Conservation (phyloP, 2,113 vertebrate genomes). For the Gymnorhina tibicen region DNA sequence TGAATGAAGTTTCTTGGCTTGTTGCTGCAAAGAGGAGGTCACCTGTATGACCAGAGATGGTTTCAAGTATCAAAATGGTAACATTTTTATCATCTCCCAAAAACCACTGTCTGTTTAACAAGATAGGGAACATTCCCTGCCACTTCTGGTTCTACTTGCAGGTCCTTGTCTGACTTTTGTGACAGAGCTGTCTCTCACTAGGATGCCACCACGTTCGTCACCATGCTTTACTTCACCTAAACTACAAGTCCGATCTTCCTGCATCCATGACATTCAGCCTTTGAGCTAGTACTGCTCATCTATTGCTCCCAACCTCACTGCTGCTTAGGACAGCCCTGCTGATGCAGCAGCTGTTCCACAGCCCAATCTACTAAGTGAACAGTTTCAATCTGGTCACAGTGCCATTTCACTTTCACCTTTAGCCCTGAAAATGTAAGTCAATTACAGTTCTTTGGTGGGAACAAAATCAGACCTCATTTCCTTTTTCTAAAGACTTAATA, state of each 20-base stretch:
- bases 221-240: background rate
- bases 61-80: background rate
- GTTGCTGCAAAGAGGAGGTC: background rate
- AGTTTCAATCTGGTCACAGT: background rate
- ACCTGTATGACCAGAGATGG: background rate
- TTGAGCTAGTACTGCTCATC: background rate
- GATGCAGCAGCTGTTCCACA: background rate
- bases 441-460: background rate
- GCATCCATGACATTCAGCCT: background rate
- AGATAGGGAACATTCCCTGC: background rate
- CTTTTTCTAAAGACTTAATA: background rate
- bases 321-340: background rate
- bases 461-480: background rate
- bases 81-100: background rate
- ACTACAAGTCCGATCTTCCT: background rate
- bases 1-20: background rate
- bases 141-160: background rate
- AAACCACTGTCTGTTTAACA: background rate
- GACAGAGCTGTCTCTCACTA: background rate
- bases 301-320: background rate
- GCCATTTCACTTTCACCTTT: background rate
- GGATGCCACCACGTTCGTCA: rapidly evolving
- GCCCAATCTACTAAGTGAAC: background rate
- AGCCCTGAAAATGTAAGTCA: background rate
- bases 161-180: background rate